Evolutionary conservation across 2,888 invertebrate genomes (phyloP).

Genomic region (Melipona bicolor): DNA sequence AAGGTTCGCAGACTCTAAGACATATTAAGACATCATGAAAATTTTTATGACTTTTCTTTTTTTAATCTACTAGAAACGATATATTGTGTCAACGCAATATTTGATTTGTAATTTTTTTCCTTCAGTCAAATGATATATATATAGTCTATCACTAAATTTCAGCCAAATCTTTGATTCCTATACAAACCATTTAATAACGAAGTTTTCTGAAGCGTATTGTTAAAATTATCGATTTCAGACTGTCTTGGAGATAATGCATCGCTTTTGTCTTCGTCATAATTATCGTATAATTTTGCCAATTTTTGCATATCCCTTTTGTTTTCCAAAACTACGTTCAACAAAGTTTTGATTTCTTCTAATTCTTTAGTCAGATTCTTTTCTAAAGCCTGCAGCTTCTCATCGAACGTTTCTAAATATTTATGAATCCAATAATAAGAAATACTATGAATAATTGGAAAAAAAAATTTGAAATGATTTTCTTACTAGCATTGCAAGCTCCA

Average conservation of each 20-base stretch:
- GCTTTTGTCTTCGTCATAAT: neutral
- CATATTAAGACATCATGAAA: neutral
- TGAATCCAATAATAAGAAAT: neutral
- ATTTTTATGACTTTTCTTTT: neutral
- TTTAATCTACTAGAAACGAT: too few species aligned
- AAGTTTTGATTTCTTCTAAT: conserved; percentile 69
- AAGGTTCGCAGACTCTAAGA: conserved; percentile 61
- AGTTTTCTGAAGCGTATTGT: conserved; percentile 66
- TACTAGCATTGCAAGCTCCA: conserved; percentile 82
- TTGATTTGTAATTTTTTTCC: neutral
- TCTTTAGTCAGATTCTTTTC: conserved; percentile 67
- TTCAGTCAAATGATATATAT: neutral
- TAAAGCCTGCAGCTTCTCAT: conserved; percentile 70
- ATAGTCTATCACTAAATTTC: neutral
- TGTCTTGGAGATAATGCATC: conserved; percentile 55
- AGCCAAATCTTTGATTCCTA: neutral
- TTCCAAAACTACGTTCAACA: conserved; percentile 40
- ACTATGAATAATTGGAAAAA: neutral
- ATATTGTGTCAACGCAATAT: neutral
- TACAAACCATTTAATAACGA: conserved; percentile 53
- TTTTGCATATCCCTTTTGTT: neutral
- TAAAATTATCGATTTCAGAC: conserved; percentile 69
- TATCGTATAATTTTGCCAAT: neutral
- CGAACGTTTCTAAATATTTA: conserved; percentile 70
- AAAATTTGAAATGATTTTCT: conserved; percentile 19